Conservation (phyloP, 1,140 invertebrate species). For the Melipona quadrifasciata region DNA sequence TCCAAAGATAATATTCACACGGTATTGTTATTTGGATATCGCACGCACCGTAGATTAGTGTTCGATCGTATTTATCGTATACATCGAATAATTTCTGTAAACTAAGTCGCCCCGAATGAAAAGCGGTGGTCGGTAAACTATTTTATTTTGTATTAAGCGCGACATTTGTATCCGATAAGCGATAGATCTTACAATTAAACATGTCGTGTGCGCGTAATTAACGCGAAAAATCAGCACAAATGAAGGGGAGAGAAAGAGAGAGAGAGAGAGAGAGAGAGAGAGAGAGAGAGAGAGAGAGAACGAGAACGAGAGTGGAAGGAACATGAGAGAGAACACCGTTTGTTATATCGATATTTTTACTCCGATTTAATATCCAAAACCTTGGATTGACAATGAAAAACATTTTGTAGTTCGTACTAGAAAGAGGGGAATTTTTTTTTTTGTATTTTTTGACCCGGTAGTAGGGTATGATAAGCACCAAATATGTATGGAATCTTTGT, state of each 20-base stretch:
- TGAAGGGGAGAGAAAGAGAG: background rate
- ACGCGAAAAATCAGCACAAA: conserved; percentile 27
- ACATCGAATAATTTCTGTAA: background rate
- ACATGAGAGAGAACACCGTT: conserved; percentile 5
- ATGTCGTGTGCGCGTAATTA: conserved; percentile 14
- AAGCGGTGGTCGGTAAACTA: background rate
- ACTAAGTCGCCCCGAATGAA: background rate
- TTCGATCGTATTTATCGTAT: conserved; percentile 14
- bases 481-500: conserved; percentile 58
- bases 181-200: conserved; percentile 12
- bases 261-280: background rate
- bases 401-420: background rate
- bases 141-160: conserved; percentile 20
- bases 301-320: background rate
- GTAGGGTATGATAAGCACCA: conserved; percentile 53
- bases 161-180: conserved; percentile 17
- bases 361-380: background rate
- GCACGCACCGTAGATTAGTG: conserved; percentile 11
- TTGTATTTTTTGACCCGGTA: conserved; percentile 39
- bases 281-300: background rate
- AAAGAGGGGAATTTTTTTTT: background rate
- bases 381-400: conserved; percentile 3
- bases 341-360: conserved; percentile 30
- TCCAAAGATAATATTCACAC: conserved; percentile 49
- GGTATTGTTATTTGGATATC: conserved; percentile 47